phyloP scores from a whole-genome alignment of 2,888 invertebrate species.

The Epirrhoe alternata region DNA sequence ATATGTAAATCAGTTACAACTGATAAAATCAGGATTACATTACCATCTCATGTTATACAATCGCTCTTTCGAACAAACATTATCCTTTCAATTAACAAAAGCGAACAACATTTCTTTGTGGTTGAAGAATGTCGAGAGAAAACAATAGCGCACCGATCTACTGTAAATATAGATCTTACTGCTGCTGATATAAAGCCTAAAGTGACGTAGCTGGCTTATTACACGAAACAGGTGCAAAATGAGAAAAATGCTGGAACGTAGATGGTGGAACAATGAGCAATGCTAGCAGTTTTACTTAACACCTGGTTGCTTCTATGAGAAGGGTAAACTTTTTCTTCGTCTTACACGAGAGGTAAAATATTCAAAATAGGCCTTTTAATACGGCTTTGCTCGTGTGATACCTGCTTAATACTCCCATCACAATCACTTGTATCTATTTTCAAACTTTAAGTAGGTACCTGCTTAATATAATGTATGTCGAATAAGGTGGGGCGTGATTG shows the following conservation, averaged over 20 bases:
- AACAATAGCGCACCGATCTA: slow-evolving; percentile 28
- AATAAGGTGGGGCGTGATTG: no score
- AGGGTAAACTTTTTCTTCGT: slow-evolving; percentile 35
- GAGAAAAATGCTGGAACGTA: slow-evolving; percentile 51
- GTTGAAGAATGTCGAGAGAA: slow-evolving; percentile 44
- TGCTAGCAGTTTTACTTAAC: slow-evolving; percentile 50
- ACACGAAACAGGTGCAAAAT: slow-evolving; percentile 55
- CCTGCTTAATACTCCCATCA: no score
- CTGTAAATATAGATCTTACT: slow-evolving; percentile 36
- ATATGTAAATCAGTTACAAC: slow-evolving; percentile 52
- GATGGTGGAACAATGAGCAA: slow-evolving; percentile 52
- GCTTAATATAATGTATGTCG: no score
- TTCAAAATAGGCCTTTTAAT: not conserved
- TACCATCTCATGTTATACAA: slow-evolving; percentile 46
- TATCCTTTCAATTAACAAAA: slow-evolving; percentile 54
- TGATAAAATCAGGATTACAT: slow-evolving; percentile 49
- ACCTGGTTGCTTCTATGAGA: slow-evolving; percentile 48
- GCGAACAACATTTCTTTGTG: slow-evolving; percentile 52
- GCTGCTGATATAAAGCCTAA: slow-evolving; percentile 11
- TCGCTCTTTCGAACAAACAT: slow-evolving; percentile 40
- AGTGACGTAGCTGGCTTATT: slow-evolving; percentile 14
- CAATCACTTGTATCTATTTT: no score
- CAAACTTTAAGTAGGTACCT: no score
- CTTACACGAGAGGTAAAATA: not conserved
- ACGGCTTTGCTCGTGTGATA: not conserved